Percentiles rank a stretch among this genome's conserved stretches.
These are phyloP conservation scores for Diachasmimorpha longicaudata DNA, from an alignment of 1,140 invertebrate species.

Conservation along the genomic window DNA sequence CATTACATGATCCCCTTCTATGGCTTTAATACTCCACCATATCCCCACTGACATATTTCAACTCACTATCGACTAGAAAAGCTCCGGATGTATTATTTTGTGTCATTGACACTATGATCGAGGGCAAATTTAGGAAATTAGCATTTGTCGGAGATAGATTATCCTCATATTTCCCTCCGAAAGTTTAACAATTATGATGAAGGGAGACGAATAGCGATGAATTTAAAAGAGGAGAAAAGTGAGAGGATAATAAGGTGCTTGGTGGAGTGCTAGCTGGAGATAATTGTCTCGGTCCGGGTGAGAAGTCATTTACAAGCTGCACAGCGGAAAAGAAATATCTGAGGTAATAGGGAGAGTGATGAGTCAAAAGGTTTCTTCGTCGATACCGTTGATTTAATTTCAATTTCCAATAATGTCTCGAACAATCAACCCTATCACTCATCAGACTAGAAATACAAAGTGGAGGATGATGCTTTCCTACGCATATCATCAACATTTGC, in stretches of 20 bases:
- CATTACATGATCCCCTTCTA: background rate
- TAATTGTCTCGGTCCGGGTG: constrained; percentile 15
- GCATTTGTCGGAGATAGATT: background rate
- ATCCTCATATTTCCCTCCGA: background rate
- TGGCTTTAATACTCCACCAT: background rate
- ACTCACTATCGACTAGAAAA: background rate
- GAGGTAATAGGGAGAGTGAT: background rate
- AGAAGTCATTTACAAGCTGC: constrained; percentile 1
- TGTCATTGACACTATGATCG: background rate
- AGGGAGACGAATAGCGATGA: background rate
- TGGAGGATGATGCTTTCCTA: background rate
- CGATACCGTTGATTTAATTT: too few relatives aligned
- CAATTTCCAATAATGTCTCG: background rate
- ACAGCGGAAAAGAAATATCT: background rate
- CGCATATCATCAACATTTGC: constrained; percentile 2
- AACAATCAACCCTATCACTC: background rate
- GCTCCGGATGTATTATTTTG: background rate
- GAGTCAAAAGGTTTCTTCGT: too few relatives aligned
- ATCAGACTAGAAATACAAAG: constrained; percentile 13
- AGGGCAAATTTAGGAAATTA: background rate
- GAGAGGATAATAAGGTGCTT: constrained; percentile 11
- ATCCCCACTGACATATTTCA: background rate
- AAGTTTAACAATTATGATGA: background rate
- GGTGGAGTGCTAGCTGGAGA: constrained; percentile 12
- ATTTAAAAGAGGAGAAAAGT: background rate